These are phyloP conservation scores for Loxodonta africana DNA, from an alignment of 2,113 vertebrate species.

Conservation along the genomic window DNA sequence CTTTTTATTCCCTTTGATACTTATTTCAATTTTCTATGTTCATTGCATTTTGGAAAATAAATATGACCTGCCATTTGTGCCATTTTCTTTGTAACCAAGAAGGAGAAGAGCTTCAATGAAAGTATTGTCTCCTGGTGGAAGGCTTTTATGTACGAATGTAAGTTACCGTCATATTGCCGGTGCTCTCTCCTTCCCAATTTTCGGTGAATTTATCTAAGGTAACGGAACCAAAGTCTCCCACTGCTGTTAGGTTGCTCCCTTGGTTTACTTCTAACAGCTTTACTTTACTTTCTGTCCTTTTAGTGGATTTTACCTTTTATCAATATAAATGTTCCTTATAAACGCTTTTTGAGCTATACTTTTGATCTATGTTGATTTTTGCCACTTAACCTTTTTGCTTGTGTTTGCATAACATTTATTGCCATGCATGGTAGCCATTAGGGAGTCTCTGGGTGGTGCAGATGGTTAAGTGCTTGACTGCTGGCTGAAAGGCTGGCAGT, in stretches of 20 bases:
- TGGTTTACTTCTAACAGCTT: not conserved
- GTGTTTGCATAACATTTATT: conserved; percentile 22
- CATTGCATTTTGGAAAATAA: not conserved
- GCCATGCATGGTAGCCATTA: not conserved
- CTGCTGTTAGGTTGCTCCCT: not conserved
- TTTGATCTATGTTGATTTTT: conserved; percentile 57
- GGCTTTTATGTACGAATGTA: not conserved
- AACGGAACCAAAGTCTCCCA: not conserved
- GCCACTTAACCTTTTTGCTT: conserved; percentile 3
- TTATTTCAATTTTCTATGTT: conserved; percentile 25
- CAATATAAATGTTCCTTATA: not conserved
- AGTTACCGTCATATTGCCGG: not conserved
- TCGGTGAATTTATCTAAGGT: not conserved
- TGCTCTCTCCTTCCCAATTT: not conserved
- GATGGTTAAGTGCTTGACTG: not conserved
- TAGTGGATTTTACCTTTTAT: conserved; percentile 2
- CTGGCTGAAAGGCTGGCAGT: not conserved
- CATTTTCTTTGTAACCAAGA: conserved; percentile 26
- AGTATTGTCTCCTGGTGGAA: not conserved
- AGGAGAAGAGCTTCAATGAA: not conserved
- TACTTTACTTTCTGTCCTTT: not conserved
- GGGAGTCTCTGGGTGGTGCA: not conserved
- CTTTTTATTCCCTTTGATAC: not conserved
- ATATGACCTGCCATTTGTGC: not conserved
- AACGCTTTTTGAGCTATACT: not conserved